Evolutionary conservation across 2,888 invertebrate species (phyloP).

Genomic region (Periphyllus acericola): DNA sequence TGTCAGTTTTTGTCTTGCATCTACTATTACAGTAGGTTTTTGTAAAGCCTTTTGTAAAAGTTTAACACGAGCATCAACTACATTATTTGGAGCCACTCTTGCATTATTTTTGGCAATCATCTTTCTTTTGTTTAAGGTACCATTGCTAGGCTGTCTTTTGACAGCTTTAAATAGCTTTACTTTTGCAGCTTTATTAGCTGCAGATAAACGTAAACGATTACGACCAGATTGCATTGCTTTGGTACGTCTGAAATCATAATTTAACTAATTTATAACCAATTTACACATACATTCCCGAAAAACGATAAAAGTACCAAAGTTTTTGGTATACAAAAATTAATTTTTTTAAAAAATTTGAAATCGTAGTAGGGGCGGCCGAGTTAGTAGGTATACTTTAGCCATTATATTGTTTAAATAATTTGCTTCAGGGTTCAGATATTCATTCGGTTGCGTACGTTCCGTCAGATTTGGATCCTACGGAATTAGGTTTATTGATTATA

Average conservation of each 20-base stretch:
- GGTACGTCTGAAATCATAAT: constrained; percentile 39
- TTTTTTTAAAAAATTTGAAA: too few species aligned
- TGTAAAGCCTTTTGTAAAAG: constrained; percentile 49
- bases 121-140: constrained; percentile 9
- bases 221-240: constrained; percentile 37
- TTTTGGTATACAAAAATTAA: too few species aligned
- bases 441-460: background rate
- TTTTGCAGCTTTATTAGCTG: constrained; percentile 49
- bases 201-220: constrained; percentile 46
- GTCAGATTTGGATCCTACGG: too few species aligned
- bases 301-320: too few species aligned
- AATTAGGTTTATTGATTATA: background rate
- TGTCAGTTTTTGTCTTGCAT: constrained; percentile 56
- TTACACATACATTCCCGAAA: background rate
- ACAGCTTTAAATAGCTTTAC: constrained; percentile 27
- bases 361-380: too few species aligned
- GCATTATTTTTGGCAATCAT: constrained; percentile 13
- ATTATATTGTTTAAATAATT: background rate
- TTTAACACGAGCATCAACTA: constrained; percentile 46
- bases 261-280: background rate
- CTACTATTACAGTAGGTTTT: constrained; percentile 34
- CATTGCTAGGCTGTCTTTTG: background rate
- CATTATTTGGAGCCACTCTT: constrained; percentile 1
- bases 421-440: background rate
- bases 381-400: background rate